Evolutionary conservation across 2,888 invertebrate species (phyloP).

Genomic region (Eucriotettix oculatus): DNA sequence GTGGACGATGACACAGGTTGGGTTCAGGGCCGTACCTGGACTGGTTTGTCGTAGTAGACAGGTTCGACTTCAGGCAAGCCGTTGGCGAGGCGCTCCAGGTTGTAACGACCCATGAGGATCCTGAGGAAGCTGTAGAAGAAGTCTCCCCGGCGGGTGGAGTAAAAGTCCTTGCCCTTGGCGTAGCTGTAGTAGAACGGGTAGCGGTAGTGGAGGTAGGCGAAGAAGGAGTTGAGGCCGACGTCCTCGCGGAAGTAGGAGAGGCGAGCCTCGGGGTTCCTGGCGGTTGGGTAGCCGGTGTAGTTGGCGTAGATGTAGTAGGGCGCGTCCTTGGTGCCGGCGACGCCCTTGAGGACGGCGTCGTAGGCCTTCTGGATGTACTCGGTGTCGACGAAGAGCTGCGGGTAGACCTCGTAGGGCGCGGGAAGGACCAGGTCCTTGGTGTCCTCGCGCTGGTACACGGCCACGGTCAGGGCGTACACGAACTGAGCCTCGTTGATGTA

Average conservation of each 20-base stretch:
- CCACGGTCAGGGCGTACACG: constrained; percentile 41
- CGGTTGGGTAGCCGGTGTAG: constrained; percentile 2
- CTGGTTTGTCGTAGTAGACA: constrained; percentile 30
- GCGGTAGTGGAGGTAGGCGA: constrained; percentile 38
- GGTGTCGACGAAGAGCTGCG: constrained; percentile 43
- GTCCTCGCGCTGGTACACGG: constrained; percentile 39
- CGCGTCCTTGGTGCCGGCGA: not conserved
- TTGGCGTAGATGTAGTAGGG: not conserved
- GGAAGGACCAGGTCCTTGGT: constrained; percentile 27
- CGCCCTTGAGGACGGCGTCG: constrained; percentile 4
- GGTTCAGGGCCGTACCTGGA: not conserved
- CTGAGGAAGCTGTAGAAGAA: constrained; percentile 21
- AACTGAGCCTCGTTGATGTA: constrained; percentile 46
- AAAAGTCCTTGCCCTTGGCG: constrained; percentile 29
- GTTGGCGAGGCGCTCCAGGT: constrained; percentile 56
- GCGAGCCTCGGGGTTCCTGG: constrained; percentile 29
- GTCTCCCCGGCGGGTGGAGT: constrained; percentile 38
- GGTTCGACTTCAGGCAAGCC: constrained; percentile 46
- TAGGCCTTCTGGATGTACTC: constrained; percentile 35
- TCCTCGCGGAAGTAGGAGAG: constrained; percentile 59
- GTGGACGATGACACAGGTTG: too few species aligned
- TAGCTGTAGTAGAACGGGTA: constrained; percentile 43
- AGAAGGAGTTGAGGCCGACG: constrained; percentile 42
- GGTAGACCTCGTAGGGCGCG: constrained; percentile 47
- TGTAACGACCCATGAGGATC: constrained; percentile 29